Conservation (phyloP, 2,113 vertebrate genomes). For the Elephantulus edwardii region DNA sequence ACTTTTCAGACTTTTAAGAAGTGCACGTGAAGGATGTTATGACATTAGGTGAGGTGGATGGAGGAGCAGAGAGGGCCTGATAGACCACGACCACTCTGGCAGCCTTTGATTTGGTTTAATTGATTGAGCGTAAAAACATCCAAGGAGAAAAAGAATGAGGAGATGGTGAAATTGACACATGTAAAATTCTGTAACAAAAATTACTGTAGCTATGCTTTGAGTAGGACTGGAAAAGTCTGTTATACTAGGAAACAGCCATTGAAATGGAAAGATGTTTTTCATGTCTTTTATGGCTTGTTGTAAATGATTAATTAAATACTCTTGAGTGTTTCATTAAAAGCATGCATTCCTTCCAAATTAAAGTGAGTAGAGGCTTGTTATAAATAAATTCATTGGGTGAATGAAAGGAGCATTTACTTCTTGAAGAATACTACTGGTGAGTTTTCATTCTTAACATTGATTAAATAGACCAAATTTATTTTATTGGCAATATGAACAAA, state of each 20-base stretch:
- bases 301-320: conserved; percentile 79
- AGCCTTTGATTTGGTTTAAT: conserved; percentile 58
- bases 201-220: conserved; percentile 53
- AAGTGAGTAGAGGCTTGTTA: conserved; percentile 67
- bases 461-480: conserved; percentile 66
- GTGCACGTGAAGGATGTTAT: conserved; percentile 14
- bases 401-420: conserved; percentile 74
- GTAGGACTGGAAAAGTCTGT: conserved; percentile 64
- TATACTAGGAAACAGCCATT: conserved; percentile 64
- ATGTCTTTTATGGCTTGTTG: conserved; percentile 76
- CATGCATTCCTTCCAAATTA: conserved; percentile 79
- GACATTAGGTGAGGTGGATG: neutral
- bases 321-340: conserved; percentile 80
- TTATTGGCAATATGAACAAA: conserved; percentile 63
- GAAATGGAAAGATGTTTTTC: conserved; percentile 72
- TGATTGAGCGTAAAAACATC: neutral
- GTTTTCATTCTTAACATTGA: conserved; percentile 74
- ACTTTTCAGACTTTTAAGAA: conserved; percentile 49
- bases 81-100: conserved; percentile 12
- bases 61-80: neutral
- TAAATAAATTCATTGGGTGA: conserved; percentile 72
- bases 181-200: conserved; percentile 56
- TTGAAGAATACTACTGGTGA: conserved; percentile 70
- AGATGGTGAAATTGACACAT: conserved; percentile 41
- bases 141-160: conserved; percentile 23